Evolutionary conservation across 92 coral and sea anemone genomes (phyloP).

Genomic region (Desmophyllum pertusum): DNA sequence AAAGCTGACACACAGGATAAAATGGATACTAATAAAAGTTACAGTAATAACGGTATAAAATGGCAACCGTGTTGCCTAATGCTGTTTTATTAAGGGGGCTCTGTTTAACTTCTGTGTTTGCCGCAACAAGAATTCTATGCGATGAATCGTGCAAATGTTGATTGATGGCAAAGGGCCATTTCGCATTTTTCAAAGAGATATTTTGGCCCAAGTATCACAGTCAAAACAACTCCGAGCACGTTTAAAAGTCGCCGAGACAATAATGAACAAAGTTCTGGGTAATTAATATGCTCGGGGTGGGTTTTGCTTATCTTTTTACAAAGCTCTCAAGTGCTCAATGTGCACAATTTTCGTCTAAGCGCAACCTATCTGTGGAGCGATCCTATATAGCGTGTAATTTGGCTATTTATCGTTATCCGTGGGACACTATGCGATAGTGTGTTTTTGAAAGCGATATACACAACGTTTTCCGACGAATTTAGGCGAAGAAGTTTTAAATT

Average conservation of each 20-base stretch:
- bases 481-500: not conserved
- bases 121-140: not conserved
- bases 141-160: not conserved
- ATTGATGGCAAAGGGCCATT: not conserved
- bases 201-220: not conserved
- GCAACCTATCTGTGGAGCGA: not conserved
- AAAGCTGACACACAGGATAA: not conserved
- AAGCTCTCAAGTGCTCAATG: not conserved
- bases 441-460: not conserved
- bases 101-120: conserved; percentile 10
- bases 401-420: not conserved
- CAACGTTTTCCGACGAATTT: not conserved
- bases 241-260: not conserved
- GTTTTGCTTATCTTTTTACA: not conserved
- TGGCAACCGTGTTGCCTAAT: not conserved
- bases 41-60: not conserved
- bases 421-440: not conserved
- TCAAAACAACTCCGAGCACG: not conserved
- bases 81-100: not conserved
- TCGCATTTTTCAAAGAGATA: not conserved
- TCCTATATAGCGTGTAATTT: not conserved
- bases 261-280: not conserved
- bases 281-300: not conserved
- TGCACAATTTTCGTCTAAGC: not conserved
- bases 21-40: too few species aligned